These are phyloP conservation scores for Dusona sp. DNA, from an alignment of 2,888 invertebrate genomes.

Conservation along the genomic window DNA sequence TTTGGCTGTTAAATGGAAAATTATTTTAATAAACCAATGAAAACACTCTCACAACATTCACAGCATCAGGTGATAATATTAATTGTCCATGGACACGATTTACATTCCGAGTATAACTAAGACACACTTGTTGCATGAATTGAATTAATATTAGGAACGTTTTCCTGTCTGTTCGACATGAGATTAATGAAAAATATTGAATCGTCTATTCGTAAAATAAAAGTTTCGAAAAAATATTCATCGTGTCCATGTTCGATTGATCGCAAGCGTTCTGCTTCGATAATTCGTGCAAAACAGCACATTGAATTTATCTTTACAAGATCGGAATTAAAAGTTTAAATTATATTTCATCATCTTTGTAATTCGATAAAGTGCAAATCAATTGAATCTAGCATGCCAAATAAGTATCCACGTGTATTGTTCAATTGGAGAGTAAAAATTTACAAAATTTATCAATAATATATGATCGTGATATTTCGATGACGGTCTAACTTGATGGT, in stretches of 20 bases:
- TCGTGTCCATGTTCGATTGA: constrained; percentile 38
- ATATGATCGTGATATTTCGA: background rate
- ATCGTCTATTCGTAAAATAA: constrained; percentile 33
- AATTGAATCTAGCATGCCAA: constrained; percentile 2
- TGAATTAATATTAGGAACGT: constrained; percentile 36
- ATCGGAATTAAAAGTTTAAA: constrained; percentile 12
- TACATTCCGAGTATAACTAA: background rate
- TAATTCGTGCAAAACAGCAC: constrained; percentile 44
- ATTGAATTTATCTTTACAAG: constrained; percentile 2
- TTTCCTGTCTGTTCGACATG: constrained; percentile 30
- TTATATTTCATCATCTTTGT: background rate
- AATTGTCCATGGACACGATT: constrained; percentile 26
- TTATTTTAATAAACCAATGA: constrained; percentile 66
- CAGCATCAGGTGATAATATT: constrained; percentile 37
- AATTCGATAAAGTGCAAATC: background rate
- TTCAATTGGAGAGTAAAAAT: background rate
- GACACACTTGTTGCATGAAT: constrained; percentile 3
- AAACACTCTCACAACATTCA: constrained; percentile 58
- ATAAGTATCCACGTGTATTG: background rate
- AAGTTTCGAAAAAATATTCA: constrained; percentile 10
- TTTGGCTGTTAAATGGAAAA: constrained; percentile 56
- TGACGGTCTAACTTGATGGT: background rate
- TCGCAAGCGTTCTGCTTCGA: constrained; percentile 6
- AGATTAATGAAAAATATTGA: constrained; percentile 4
- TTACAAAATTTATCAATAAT: background rate